These are phyloP conservation scores for Climacteris rufus DNA, from an alignment of 2,113 vertebrate species.

Conservation along the genomic window DNA sequence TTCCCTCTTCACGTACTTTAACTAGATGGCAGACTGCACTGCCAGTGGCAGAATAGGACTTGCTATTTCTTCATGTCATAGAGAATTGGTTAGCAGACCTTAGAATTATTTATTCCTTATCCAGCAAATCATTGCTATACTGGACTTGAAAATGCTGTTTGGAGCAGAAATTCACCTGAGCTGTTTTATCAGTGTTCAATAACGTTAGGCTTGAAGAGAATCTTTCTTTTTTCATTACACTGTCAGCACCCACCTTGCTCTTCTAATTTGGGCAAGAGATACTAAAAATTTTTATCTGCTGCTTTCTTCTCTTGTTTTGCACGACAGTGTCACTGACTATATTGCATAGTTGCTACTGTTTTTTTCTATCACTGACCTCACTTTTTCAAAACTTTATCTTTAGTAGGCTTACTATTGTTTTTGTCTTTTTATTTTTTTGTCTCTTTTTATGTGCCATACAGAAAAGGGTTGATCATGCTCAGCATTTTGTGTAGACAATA, in stretches of 20 bases:
- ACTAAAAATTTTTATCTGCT: background rate
- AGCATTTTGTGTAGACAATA: background rate
- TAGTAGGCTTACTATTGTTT: background rate
- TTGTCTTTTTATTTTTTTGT: background rate
- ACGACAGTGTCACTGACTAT: background rate
- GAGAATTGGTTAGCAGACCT: background rate
- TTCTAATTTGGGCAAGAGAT: background rate
- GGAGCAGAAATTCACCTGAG: background rate
- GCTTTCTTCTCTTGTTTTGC: background rate
- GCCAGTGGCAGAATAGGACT: background rate
- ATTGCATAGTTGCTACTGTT: background rate
- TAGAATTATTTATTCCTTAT: background rate
- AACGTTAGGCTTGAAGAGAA: background rate
- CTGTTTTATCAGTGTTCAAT: background rate
- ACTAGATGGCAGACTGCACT: background rate
- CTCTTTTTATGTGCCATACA: background rate
- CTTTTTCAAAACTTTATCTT: background rate
- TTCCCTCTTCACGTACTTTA: background rate
- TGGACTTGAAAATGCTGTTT: background rate
- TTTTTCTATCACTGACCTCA: background rate
- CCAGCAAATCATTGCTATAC: background rate
- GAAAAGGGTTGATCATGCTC: background rate
- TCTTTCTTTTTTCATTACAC: background rate
- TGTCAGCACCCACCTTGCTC: background rate
- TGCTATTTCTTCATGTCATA: background rate